Conservation (phyloP, 2,888 invertebrate genomes). For the Cantharis rufa region DNA sequence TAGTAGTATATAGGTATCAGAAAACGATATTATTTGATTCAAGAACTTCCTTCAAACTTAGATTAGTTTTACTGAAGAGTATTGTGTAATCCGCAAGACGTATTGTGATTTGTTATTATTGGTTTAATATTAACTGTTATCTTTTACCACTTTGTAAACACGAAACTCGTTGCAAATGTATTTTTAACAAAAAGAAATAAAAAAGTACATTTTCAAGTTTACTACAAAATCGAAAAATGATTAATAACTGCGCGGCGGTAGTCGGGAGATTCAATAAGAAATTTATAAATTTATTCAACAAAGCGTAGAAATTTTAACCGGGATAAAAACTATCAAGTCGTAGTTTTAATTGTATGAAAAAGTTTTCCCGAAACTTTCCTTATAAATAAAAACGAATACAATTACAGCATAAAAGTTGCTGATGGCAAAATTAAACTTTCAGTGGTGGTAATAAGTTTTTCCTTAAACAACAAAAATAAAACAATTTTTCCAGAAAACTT, state of each 20-base stretch:
- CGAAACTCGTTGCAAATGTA: not conserved
- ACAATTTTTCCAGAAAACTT: not conserved
- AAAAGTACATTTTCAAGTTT: not conserved
- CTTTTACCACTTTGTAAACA: constrained; percentile 16
- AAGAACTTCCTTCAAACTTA: constrained; percentile 29
- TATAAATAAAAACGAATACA: not conserved
- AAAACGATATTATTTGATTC: constrained; percentile 24
- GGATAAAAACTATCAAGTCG: not conserved
- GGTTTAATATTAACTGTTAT: constrained; percentile 21
- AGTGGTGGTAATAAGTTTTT: not conserved
- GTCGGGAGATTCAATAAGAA: not conserved
- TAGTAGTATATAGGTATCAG: constrained; percentile 16
- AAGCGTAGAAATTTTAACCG: not conserved
- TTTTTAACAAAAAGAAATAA: not conserved
- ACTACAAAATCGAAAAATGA: not conserved
- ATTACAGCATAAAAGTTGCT: not conserved
- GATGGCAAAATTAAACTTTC: not conserved
- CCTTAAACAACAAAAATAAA: not conserved
- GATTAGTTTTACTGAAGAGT: constrained; percentile 27
- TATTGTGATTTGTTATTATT: constrained; percentile 31
- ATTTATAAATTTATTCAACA: not conserved
- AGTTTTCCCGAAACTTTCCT: not conserved
- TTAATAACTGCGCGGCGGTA: not conserved
- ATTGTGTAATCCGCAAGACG: constrained; percentile 17
- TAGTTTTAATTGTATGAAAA: not conserved